Evolutionary conservation across 2,888 invertebrate species (phyloP).

Genomic region (Elegia similella): DNA sequence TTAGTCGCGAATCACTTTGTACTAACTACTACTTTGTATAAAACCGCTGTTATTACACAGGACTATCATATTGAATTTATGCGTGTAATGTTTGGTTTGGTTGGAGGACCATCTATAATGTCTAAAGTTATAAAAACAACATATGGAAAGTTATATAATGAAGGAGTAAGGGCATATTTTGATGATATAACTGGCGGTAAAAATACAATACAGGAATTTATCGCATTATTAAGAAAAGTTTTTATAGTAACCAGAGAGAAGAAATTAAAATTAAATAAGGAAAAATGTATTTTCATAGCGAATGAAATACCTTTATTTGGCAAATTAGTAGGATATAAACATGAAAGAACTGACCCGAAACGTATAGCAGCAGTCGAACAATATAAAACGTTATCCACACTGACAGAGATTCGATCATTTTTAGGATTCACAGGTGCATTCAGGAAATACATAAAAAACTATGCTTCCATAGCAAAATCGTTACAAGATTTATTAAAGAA

Average conservation of each 20-base stretch:
- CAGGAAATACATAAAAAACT: constrained; percentile 23
- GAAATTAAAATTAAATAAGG: constrained; percentile 16
- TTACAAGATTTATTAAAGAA: constrained; percentile 8
- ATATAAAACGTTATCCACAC: no score
- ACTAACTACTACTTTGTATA: no score
- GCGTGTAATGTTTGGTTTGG: constrained; percentile 10
- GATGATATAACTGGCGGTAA: constrained; percentile 14
- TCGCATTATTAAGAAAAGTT: constrained; percentile 13
- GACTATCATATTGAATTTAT: constrained; percentile 10
- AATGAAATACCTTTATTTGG: constrained; percentile 6
- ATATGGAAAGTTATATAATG: constrained; percentile 14
- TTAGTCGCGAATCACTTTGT: no score
- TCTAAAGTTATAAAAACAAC: constrained; percentile 15
- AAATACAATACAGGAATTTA: neutral
- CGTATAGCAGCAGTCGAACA: no score
- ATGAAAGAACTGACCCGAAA: no score
- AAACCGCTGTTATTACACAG: neutral
- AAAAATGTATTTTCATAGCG: constrained; percentile 17
- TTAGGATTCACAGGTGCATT: constrained; percentile 22
- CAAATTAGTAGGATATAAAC: no score
- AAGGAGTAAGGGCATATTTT: constrained; percentile 15
- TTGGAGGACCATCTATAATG: constrained; percentile 15
- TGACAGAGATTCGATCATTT: constrained; percentile 19
- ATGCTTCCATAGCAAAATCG: constrained; percentile 21
- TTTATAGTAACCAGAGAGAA: constrained; percentile 11